Conservation (phyloP, 2,888 invertebrate species). For the Papilio protenor region DNA sequence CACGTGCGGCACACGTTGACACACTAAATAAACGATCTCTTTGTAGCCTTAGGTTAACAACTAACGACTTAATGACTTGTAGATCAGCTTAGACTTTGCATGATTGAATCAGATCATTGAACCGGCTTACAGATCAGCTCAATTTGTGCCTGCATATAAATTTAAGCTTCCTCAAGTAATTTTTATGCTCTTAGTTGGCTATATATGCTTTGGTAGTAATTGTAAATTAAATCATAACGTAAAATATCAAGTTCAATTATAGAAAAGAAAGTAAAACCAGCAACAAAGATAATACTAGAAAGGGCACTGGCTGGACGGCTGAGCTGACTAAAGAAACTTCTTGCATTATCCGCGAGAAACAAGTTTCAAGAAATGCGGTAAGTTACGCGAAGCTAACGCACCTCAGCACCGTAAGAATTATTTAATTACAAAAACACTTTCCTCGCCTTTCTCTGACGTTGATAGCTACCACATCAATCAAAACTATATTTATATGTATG, state of each 20-base stretch:
- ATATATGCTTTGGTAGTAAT: neutral
- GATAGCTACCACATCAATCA: slow-evolving; percentile 65
- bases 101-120: too few relatives aligned
- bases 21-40: slow-evolving; percentile 18
- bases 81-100: neutral
- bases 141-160: too few relatives aligned
- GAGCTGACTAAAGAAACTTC: slow-evolving; percentile 44
- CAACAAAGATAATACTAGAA: slow-evolving; percentile 37
- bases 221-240: slow-evolving; percentile 2
- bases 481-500: slow-evolving; percentile 50
- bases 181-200: too few relatives aligned
- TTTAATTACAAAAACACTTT: slow-evolving; percentile 71
- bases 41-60: neutral
- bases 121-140: too few relatives aligned
- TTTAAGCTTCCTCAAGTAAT: too few relatives aligned
- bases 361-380: slow-evolving; percentile 44
- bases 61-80: too few relatives aligned
- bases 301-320: slow-evolving; percentile 47
- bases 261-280: slow-evolving; percentile 42
- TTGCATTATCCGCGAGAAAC: slow-evolving; percentile 47
- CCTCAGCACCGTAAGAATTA: slow-evolving; percentile 47
- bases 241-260: slow-evolving; percentile 32
- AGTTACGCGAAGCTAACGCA: slow-evolving; percentile 46
- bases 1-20: slow-evolving; percentile 60
- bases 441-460: slow-evolving; percentile 70